Base-by-base conservation (phyloP, 1,140 invertebrate species). In the Bactericera cockerelli region DNA sequence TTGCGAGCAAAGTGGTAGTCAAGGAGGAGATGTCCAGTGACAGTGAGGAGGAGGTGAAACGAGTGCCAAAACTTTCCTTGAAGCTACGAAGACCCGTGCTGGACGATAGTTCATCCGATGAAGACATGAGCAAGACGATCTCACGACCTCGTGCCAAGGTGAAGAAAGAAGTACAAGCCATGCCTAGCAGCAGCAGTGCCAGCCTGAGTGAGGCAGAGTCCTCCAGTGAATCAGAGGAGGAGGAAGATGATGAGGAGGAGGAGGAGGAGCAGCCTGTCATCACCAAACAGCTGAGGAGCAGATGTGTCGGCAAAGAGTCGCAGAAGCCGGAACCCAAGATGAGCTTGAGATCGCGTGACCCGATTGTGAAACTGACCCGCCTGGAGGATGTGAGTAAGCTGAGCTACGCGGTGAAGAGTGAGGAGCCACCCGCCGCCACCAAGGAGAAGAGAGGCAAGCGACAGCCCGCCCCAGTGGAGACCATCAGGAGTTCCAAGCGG, bases 361-460 rank as follows among this genome's bases (percentile, higher is more conserved):
- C 42, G 4, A 49, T 49, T 6, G 42, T 49, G n/a, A 49, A 49
- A 49, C 42, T 49, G 4, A 49, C 42, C 8, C n/a, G 42, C 8
- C 42, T 49, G 42, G 42, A 49, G n/a, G 42, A 49, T 49, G 42
- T 10, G 42, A n/a, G n/a, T n/a, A 49, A 49, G 19, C 4, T 22
- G 22, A 19, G 4, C 3, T 49, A 21, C 14, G 39, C 19, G 1
- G n/a, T 28, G 33, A 24, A 25, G 26, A 36, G 26, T 2, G 31
- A 13, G 10, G 26, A 31, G 49, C 19, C 2, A 19, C 39, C 21
- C 22, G 38, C 55, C 19, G 36, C 49, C 21, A 31, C 11, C 14
- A 36, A 55, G 38, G 36, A 65, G n/a, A 39, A 21, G 59, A 62
- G 33, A 55, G 42, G 33, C 56, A 61, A 39, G 42, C 61, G 28